These are phyloP conservation scores for Ceraclea dissimilis DNA, from an alignment of 2,888 invertebrate genomes.

Conservation along the genomic window DNA sequence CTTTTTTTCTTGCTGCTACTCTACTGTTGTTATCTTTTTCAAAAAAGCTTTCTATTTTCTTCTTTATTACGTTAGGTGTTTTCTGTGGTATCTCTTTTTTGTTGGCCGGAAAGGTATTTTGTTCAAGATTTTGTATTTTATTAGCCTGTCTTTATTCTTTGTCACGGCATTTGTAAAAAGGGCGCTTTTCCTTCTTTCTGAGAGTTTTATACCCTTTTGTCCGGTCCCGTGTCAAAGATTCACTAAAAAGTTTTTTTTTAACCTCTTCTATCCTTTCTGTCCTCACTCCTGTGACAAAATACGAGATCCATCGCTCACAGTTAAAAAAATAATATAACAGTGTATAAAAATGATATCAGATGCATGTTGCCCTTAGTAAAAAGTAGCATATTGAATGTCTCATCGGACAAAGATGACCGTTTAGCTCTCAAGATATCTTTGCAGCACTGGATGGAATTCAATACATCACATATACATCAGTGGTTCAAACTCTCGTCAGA, in stretches of 20 bases:
- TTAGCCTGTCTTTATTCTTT: background rate
- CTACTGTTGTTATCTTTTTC: background rate
- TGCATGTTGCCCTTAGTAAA: no score
- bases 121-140: background rate
- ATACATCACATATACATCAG: no score
- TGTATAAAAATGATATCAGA: no score
- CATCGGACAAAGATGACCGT: no score
- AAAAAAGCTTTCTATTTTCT: background rate
- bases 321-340: no score
- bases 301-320: no score
- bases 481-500: no score
- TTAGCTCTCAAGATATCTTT: no score
- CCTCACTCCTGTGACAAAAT: background rate
- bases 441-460: no score
- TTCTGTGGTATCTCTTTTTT: background rate
- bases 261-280: background rate
- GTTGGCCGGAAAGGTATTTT: background rate
- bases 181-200: background rate
- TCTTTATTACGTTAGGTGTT: background rate
- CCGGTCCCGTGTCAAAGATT: background rate
- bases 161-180: background rate
- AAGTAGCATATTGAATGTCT: no score
- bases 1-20: background rate
- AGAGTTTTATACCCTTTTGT: background rate
- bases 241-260: background rate